Base-by-base conservation (phyloP, 1,140 invertebrate genomes). In the Cyrtorhinus lividipennis region DNA sequence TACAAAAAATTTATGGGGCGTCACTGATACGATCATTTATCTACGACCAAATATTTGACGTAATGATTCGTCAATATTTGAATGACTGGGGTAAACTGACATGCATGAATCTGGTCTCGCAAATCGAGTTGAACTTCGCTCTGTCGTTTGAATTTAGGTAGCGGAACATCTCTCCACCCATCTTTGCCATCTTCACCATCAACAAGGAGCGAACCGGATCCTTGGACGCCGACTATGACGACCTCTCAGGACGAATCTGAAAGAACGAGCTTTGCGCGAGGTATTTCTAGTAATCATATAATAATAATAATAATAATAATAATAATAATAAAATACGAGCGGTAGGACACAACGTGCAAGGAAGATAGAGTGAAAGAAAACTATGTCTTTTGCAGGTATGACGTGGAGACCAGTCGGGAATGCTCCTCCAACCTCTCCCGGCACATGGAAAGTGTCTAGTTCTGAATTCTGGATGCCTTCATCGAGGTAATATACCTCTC, bases 381-480 rank as follows among this genome's bases (percentile, higher is more conserved):
- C n/a, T n/a, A n/a, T n/a, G 30, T 61, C 56, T 56, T 61, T 61
- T 38, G 56, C 15, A 64, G 66, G 59, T 45, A 64, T 56, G 64
- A 56, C 63, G 24, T 61, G 45, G 20, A 66, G 58, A 53, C 44
- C 26, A 24, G 26, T 56, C 24, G 58, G 58, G 57, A 38, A 30
- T 59, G 61, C 18, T 38, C 30, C 30, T 38, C 24, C 56, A 24
- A 57, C 58, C 12, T 24, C 38, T 61, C 18, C 30, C 15, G 46
- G 56, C 15, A 63, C 30, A 3, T 61, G 48, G 60, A 64, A 62
- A 62, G 63, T 44, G 22, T 24, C 64, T 57, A 48, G n/a, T 3
- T 61, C 24, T 10, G 38, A 59, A 20, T 60, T 44, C 23, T 65
- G 64, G 61, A 23, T 56, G 5, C 61, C 64, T 2, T 63, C 64